Evolutionary conservation across 1,140 invertebrate genomes (phyloP), one percentile per base, ranked within the genome.

Genomic region (Oncopodura yosiiana): DNA sequence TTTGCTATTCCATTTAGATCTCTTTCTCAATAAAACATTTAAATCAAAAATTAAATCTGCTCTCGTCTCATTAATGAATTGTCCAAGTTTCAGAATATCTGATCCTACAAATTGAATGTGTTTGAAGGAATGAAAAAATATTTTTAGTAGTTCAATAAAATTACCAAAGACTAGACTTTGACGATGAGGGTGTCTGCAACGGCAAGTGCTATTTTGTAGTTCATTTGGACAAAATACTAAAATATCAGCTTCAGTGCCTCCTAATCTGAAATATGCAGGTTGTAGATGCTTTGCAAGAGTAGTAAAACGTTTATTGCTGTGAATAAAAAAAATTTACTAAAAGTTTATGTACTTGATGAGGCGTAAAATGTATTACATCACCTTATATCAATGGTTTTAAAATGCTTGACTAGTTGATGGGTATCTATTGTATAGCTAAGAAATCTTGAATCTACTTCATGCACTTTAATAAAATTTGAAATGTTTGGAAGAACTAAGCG

Each of bases 1-100:
- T 9, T 67, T 66, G 26, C 72, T 69, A 69, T 81, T 70, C 83
- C 83, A 86, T 5, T 26, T 11, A 38, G 16, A 16, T 27, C 69
- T 70, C 65, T 77, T 69, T 58, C 83, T 74, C 3, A 77, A 66
- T 24, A 86, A 69, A 12, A 76, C 73, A 69, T 86, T 86, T 12
- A 85, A 69, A 66, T 80, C 78, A 69, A 84, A 85, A 26, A 86
- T 69, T 56, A 84, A 72, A 62, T 75, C 72, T 36, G 78, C 66
- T 29, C 74, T 67, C 2, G 74, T 70, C 24, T 71, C 67, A 53
- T 67, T 63, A 24, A 74, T 71, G 64, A 85, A 82, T 38, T 76
- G 64, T 60, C 82, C 80, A n/a, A 86, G 65, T 61, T 73, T 60
- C 29, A 70, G 69, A 75, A 76, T 81, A 61, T 78, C 72, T 2